phyloP scores from a whole-genome alignment of 2,113 vertebrate genomes.

The Eulacestoma nigropectus region DNA sequence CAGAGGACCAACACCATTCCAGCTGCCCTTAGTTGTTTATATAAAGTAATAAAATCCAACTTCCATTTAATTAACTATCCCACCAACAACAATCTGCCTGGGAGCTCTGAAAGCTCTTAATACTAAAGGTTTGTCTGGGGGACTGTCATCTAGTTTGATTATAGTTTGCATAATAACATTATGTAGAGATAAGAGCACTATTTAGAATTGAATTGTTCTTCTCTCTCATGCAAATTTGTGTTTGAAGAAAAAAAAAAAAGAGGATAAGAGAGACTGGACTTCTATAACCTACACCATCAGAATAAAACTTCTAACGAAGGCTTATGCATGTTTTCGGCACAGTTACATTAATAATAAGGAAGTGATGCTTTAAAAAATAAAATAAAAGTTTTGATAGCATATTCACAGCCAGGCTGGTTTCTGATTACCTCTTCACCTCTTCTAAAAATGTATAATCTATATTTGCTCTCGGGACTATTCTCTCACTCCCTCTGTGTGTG shows the following conservation, averaged over 20 bases:
- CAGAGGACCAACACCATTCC: background rate
- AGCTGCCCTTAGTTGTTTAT: background rate
- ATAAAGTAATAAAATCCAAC: background rate
- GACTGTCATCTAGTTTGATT: background rate
- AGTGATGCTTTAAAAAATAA: background rate
- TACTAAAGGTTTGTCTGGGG: background rate
- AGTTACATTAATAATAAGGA: background rate
- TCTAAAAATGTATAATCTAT: background rate
- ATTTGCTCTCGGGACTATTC: background rate
- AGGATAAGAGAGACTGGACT: background rate
- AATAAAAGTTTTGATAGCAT: background rate
- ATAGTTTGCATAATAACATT: background rate
- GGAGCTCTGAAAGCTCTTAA: background rate
- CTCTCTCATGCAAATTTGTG: background rate
- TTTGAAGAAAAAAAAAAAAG: background rate
- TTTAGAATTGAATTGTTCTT: background rate
- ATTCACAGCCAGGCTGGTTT: background rate
- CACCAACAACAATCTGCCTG: background rate
- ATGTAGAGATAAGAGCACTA: background rate
- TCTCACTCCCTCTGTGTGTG: background rate
- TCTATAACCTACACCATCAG: background rate
- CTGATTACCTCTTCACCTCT: background rate
- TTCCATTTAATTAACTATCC: slow-evolving; percentile 11
- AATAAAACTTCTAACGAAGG: background rate
- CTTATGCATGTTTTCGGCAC: background rate